Base-by-base conservation (phyloP, 23 tunicate genomes). In the Ascidia mentula region DNA sequence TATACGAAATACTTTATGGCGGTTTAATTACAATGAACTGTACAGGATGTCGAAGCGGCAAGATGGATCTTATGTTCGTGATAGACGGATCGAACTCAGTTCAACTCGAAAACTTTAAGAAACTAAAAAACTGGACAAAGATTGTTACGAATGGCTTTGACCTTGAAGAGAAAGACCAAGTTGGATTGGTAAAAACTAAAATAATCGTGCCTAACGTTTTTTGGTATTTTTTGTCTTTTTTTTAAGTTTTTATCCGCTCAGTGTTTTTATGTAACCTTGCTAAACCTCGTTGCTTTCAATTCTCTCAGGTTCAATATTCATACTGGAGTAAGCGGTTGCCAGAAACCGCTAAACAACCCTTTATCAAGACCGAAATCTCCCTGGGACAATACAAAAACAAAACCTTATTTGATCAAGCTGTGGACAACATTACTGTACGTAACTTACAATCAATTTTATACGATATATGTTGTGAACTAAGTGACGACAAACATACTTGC, bases 281-380 rank as follows among this genome's bases (percentile, higher is more conserved):
- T n/a, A n/a, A n/a, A n/a, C n/a, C n/a, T n/a, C n/a, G n/a, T n/a
- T n/a, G n/a, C n/a, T n/a, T n/a, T n/a, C n/a, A n/a, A n/a, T n/a
- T 74, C 22, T 13, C 40, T 20, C 40, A 91, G 97, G 97, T 91
- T 22, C 97, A 91, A 39, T 91, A 91, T 82, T 91, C 97, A 15
- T 89, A 81, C 61, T 86, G 40, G 69, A 80, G 77, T 53, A 42
- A 38, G 53, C 74, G 72, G 34, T 53, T 53, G 65, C 61, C 76
- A 22, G 32, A 18, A 22, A n/a, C 37, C n/a, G 35, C 40, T 8
- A 70, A 72, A 0, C 87, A 91, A 33, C 75, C 69, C 31, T 91
- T 40, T 46, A 40, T 86, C 32, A 82, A 34, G 34, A 91, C 97
- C 0, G 97, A 91, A 60, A 91, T 91, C 4, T 35, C 38, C 0